Conservation (phyloP, 2,113 vertebrate genomes). For the Morone saxatilis region DNA sequence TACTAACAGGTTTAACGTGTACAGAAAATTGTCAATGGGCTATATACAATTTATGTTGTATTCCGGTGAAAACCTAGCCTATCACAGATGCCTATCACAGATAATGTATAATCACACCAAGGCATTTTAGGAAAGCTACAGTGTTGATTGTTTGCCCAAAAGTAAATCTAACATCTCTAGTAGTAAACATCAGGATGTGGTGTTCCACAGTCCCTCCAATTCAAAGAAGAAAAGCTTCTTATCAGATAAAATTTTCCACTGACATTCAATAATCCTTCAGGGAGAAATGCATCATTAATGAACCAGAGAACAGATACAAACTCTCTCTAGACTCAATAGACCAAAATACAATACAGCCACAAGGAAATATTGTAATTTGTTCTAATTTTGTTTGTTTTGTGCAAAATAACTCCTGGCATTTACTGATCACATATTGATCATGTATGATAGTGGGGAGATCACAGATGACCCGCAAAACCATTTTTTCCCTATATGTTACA, state of each 20-base stretch:
- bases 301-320: slow-evolving; percentile 16
- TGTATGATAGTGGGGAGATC: background rate
- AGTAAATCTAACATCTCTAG: slow-evolving; percentile 23
- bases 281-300: slow-evolving; percentile 56
- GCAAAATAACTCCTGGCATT: background rate
- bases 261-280: slow-evolving; percentile 64
- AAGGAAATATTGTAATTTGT: slow-evolving; percentile 35
- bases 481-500: background rate
- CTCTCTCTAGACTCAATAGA: slow-evolving; percentile 31
- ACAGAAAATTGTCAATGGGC: background rate
- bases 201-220: slow-evolving; percentile 12
- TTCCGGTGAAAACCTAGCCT: background rate
- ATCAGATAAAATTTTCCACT: slow-evolving; percentile 39
- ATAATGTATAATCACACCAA: background rate
- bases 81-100: background rate
- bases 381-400: slow-evolving; percentile 17
- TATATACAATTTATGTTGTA: background rate
- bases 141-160: background rate
- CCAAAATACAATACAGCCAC: background rate
- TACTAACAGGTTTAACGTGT: background rate
- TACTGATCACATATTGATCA: slow-evolving; percentile 13
- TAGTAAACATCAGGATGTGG: slow-evolving; percentile 32
- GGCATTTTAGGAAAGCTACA: background rate
- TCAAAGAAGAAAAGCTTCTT: slow-evolving; percentile 33
- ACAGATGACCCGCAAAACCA: background rate